A percentile compares a stretch with the other conserved stretches of the same genome.
Evolutionary conservation across 2,888 invertebrate species (phyloP).

Genomic region (Tipula unca): DNA sequence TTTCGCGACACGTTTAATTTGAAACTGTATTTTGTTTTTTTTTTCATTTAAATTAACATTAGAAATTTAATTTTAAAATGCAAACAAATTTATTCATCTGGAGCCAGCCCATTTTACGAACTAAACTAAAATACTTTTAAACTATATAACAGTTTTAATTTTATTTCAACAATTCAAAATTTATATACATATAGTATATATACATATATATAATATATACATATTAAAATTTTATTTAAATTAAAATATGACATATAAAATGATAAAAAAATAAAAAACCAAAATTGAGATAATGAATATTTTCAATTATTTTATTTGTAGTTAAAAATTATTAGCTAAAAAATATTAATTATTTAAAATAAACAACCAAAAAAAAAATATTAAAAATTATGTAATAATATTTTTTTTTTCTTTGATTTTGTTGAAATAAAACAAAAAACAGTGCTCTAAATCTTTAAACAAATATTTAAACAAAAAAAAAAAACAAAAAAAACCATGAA

Average conservation of each 20-base stretch:
- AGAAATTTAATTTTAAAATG: background rate
- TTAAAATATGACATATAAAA: background rate
- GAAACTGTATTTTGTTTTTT: background rate
- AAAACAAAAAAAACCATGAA: background rate
- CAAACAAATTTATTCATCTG: background rate
- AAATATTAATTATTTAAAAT: constrained; percentile 8
- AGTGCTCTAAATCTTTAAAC: background rate
- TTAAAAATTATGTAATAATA: background rate
- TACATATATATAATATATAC: too few relatives aligned
- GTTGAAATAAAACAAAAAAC: constrained; percentile 8
- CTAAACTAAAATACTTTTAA: background rate
- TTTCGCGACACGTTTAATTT: background rate
- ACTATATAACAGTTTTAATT: background rate
- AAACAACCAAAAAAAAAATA: background rate
- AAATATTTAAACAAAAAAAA: background rate
- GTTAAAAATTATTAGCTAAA: constrained; percentile 3
- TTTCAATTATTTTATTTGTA: background rate
- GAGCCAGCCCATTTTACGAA: background rate
- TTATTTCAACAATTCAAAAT: constrained; percentile 14
- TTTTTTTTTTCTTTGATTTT: background rate
- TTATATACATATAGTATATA: too few relatives aligned
- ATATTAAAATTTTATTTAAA: background rate
- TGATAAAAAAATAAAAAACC: background rate
- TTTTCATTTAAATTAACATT: background rate
- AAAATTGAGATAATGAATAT: background rate